Percentiles rank a stretch among this genome's conserved stretches.
Evolutionary conservation across 2,888 invertebrate genomes (phyloP).

Genomic region (Drosophila paranaensis): DNA sequence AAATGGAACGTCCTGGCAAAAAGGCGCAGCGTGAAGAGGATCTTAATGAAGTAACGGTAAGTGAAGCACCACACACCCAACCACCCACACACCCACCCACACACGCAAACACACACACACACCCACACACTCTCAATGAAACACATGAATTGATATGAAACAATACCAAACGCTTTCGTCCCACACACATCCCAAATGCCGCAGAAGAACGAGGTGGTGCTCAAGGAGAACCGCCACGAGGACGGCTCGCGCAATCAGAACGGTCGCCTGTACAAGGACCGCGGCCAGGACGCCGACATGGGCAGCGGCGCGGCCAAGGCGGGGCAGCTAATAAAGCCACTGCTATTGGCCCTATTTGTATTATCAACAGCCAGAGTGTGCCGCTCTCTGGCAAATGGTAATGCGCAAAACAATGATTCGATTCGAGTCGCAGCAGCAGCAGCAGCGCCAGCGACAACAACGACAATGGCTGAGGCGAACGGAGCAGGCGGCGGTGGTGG

Average conservation of each 20-base stretch:
- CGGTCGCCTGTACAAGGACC: conserved; percentile 83
- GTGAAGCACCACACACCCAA: conserved; percentile 28
- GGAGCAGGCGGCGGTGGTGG: conserved; percentile 1
- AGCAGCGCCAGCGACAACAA: conserved; percentile 8
- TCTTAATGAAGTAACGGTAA: conserved; percentile 84
- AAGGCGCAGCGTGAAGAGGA: conserved; percentile 86
- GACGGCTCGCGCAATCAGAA: conserved; percentile 84
- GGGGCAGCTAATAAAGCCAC: conserved; percentile 63
- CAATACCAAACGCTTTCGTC: not conserved
- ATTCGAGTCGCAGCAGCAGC: conserved; percentile 18
- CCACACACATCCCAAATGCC: not conserved
- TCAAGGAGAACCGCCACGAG: conserved; percentile 83
- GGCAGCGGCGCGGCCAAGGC: conserved; percentile 55
- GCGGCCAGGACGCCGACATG: conserved; percentile 70
- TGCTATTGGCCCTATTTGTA: conserved; percentile 67
- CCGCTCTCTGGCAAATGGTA: conserved; percentile 15
- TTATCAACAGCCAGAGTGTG: conserved; percentile 48
- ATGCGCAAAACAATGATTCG: not conserved
- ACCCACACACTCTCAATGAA: not conserved
- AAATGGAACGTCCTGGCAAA: conserved; percentile 84
- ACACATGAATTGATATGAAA: conserved; percentile 10
- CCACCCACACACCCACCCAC: not conserved
- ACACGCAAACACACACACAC: not conserved
- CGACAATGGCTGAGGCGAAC: conserved; percentile 7
- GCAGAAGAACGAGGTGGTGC: conserved; percentile 82